Evolutionary conservation across 2,113 vertebrate genomes (phyloP), one percentile per base, ranked within the genome.

Genomic region (Numenius arquata): DNA sequence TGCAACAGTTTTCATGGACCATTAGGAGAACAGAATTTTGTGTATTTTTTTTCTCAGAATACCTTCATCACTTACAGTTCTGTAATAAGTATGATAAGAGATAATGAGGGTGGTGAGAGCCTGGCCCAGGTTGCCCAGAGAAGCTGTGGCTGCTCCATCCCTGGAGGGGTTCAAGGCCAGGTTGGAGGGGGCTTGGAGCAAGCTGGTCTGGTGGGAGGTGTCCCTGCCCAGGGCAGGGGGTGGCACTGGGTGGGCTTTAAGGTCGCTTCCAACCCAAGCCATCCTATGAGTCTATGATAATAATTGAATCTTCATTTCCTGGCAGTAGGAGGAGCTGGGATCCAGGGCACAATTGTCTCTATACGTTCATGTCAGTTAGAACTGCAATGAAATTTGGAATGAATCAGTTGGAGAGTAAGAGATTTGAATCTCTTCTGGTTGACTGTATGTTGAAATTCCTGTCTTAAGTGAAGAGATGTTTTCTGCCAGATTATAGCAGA

Each of bases 381-480:
- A 55, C 45, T 67, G 53, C 21, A 34, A 12, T 27, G 25, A 50
- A 45, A 63, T 81, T 65, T 68, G 21, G 32, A 77, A 45, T 50
- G 0, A 58, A 43, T 71, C 4, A 0, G 6, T 17, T 68, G 59
- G 38, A 85, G 30, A 59, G 40, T 8, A 63, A 43, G 34, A 72
- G 45, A 52, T 70, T 25, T 75, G 26, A 3, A 1, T 2, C 34
- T 47, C 56, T 75, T 58, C 61, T 62, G 26, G 12, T 43, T 62
- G 8, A 9, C 23, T 58, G 7, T 50, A 13, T 63, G 13, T 71
- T 84, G 62, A 66, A 75, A 62, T 52, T 43, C 52, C 26, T 40
- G 30, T 63, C 15, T 22, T 53, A 12, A n/a, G 23, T 59, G n/a
- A 80, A 67, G 40, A 78, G 30, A 2, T 29, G 15, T 40, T 92